Conservation (phyloP, 2,113 vertebrate genomes). For the Syngnathus floridae region DNA sequence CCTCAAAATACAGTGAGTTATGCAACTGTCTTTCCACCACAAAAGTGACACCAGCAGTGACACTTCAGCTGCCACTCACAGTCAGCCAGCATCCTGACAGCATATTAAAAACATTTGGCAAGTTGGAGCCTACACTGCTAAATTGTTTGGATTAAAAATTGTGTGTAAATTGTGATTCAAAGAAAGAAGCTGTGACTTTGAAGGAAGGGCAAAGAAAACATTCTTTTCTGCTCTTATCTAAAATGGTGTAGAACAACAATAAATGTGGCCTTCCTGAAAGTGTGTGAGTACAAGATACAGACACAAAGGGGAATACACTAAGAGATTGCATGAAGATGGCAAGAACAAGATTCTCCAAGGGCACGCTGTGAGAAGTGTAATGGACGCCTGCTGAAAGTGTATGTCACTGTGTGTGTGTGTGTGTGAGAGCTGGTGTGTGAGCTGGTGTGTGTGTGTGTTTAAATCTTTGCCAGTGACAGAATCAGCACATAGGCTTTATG, state of each 20-base stretch:
- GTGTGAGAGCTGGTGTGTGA: conserved; percentile 18
- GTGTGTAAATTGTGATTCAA: conserved; percentile 15
- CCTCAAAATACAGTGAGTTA: background rate
- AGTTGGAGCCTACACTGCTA: background rate
- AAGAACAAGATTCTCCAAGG: conserved; percentile 40
- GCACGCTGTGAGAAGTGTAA: conserved; percentile 42
- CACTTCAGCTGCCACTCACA: conserved; percentile 22
- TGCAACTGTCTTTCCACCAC: background rate
- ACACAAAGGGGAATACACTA: conserved; percentile 22
- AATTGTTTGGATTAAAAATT: conserved; percentile 14
- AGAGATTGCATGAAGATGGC: conserved; percentile 26
- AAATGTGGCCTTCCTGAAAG: background rate
- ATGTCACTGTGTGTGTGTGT: conserved; percentile 3
- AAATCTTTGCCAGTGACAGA: conserved; percentile 65
- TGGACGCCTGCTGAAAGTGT: conserved; percentile 43
- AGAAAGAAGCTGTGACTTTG: conserved; percentile 41
- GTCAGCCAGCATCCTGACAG: conserved; percentile 10
- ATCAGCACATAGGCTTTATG: conserved; percentile 64
- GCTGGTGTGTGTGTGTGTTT: conserved; percentile 19
- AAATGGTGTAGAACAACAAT: conserved; percentile 8
- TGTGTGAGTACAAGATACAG: conserved; percentile 12
- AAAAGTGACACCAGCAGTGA: conserved; percentile 13
- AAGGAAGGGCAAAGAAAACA: conserved; percentile 30
- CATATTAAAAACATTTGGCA: conserved; percentile 2
- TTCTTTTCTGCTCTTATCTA: conserved; percentile 23